Base-by-base conservation (phyloP, 2,113 vertebrate species). In the Notarius lentiginosus region DNA sequence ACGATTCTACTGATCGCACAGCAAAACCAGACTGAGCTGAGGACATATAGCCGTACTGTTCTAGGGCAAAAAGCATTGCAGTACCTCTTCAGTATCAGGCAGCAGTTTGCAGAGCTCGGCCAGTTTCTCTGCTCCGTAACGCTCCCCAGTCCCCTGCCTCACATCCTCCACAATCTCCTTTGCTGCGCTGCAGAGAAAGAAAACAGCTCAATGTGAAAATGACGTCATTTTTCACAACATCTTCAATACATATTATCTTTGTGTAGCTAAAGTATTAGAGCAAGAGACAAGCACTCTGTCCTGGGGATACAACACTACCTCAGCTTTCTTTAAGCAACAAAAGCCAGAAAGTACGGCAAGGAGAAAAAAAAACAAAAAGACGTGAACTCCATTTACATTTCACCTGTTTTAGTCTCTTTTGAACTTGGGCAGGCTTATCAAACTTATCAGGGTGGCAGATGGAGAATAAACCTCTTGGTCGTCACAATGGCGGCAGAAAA, bases 121-220 rank as follows among this genome's bases (percentile, higher is more conserved):
- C 55, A 96, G 93, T 89, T 94, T 95, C 89, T 96, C 95, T 0
- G 94, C 94, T 82, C 94, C 95, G 0, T 95, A 95, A 41, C 93
- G 92, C 66, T 92, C 93, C 18, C 94, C 94, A 3, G 84, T 84
- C n/a, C 95, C 95, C 12, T 89, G 93, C 76, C 90, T 92, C 90
- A 96, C 93, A 83, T 96, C 95, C 88, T 95, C 92, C 72, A 95
- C 94, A 53, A 96, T 95, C 90, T 95, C 94, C 82, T 90, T 92
- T 10, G 92, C 92, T 20, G 94, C 92, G 89, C 95, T 96, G 92
- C 6, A 72, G 83, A 88, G 90, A 91, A 12, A 88, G 73, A 61
- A 84, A 77, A 86, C 60, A 83, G 66, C 61, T 7, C 22, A 60
- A 60, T 58, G 85, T 86, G 9, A 88, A 55, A n/a, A 90, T 91